Evolutionary conservation across 2,888 invertebrate species (phyloP).

Genomic region (Tribolium freemani): DNA sequence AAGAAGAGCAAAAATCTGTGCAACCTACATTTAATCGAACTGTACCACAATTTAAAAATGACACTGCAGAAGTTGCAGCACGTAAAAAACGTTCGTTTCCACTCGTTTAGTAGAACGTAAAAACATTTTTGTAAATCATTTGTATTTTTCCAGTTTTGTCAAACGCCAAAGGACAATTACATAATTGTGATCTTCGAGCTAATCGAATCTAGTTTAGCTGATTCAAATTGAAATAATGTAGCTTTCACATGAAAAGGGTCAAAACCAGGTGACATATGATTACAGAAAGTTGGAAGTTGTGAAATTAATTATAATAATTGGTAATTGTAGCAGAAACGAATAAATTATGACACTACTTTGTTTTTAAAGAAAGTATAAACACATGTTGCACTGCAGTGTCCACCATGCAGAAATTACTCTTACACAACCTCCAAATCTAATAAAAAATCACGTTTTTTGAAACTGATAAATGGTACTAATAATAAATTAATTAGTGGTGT

Average conservation of each 20-base stretch:
- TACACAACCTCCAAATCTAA: too few relatives aligned
- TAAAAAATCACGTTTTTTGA: neutral
- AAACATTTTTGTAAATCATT: too few relatives aligned
- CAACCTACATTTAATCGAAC: too few relatives aligned
- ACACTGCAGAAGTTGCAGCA: too few relatives aligned
- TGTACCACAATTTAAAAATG: too few relatives aligned
- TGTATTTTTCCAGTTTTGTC: too few relatives aligned
- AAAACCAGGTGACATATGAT: constrained; percentile 23
- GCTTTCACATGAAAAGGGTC: constrained; percentile 32
- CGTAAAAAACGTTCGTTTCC: too few relatives aligned
- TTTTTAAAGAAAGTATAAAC: constrained; percentile 11
- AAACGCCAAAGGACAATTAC: too few relatives aligned
- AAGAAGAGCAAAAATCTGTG: neutral
- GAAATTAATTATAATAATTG: constrained; percentile 23
- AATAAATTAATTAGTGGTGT: neutral
- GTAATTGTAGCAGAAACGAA: constrained; percentile 15
- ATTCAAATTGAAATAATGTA: neutral
- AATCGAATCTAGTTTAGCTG: neutral
- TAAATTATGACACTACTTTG: neutral
- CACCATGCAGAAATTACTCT: neutral
- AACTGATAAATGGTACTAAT: neutral
- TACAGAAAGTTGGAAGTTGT: constrained; percentile 26
- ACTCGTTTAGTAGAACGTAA: too few relatives aligned
- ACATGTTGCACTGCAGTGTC: neutral
- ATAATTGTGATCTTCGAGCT: too few relatives aligned